Base-by-base conservation (phyloP, 2,888 invertebrate genomes). In the Eutolmus rufibarbis region DNA sequence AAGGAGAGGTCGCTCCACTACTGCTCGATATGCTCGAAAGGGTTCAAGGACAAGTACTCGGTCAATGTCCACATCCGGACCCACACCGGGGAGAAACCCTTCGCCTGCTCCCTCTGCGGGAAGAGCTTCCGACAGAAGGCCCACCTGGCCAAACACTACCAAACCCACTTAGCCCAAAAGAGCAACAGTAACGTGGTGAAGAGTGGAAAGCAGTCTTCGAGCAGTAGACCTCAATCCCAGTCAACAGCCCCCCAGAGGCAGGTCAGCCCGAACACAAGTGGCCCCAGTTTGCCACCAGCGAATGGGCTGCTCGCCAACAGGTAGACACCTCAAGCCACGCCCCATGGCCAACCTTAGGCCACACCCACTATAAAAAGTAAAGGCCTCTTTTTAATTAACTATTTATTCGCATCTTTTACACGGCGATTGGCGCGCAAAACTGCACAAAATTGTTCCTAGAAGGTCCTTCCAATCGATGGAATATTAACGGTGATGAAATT, bases 71-170 rank as follows among this genome's bases (percentile, higher is more conserved):
- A 99, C 93, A 97, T 99, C 90, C 94, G 99, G 90, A 99, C 99
- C 37, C 99, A 99, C 92, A 99, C 99, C 0, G 99, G 98, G 0
- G 99, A 99, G 93, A 99, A 99, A 91, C 99, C 99, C 0, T 99
- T 99, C 93, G 95, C 97, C 51, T 99, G 99, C 92, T 96, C 96
- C 23, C 94, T 98, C 87, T 99, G 99, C 92, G 97, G 97, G 89
- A 98, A 97, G 92, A 97, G 97, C 91, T 98, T 98, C 93, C 94
- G 97, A 81, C 97, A 98, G 92, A 98, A 98, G 91, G 97, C 97
- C 0, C 97, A 98, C 91, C 94, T 98, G 90, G 97, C 97, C 88
- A 98, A 98, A 92, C 97, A 98, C 93, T 97, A 97, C 91, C 97
- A 97, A 94, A 98, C 97, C 88, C 98, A 98, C 92, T 96, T 97